These are phyloP conservation scores for Cheilosia variabilis DNA, from an alignment of 2,888 invertebrate species.

Conservation along the genomic window DNA sequence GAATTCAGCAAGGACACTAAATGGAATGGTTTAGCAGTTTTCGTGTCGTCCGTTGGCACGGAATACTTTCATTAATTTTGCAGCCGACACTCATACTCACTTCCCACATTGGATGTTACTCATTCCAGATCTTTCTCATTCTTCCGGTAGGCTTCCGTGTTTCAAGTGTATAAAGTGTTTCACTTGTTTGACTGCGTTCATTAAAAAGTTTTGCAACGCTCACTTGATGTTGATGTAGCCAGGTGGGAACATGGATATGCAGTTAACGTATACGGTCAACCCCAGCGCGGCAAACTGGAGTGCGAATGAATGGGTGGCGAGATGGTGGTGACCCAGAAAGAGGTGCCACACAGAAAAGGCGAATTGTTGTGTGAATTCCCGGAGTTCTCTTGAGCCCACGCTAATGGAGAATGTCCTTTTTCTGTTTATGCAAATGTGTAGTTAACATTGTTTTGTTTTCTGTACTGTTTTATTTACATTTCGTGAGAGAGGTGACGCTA, in stretches of 20 bases:
- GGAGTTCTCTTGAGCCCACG: constrained; percentile 14
- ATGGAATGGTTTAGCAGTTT: constrained; percentile 9
- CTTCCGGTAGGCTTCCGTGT: constrained; percentile 29
- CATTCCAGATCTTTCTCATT: constrained; percentile 23
- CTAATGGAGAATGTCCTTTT: constrained; percentile 48
- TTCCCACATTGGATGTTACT: background rate
- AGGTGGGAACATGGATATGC: constrained; percentile 3
- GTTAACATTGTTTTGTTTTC: constrained; percentile 26
- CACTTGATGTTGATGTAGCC: background rate
- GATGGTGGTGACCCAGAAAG: constrained; percentile 31
- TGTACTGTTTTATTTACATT: background rate
- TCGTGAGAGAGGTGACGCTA: background rate
- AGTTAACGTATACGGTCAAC: background rate
- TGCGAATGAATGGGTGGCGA: background rate
- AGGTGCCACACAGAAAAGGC: background rate
- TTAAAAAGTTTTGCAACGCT: constrained; percentile 41
- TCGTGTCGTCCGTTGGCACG: constrained; percentile 16
- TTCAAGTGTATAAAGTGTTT: constrained; percentile 34
- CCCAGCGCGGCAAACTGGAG: background rate
- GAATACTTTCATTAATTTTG: constrained; percentile 16
- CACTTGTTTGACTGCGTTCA: constrained; percentile 36
- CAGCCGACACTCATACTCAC: background rate
- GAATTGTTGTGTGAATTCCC: constrained; percentile 30
- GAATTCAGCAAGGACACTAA: background rate
- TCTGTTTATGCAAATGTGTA: constrained; percentile 24